phyloP scores from a whole-genome alignment of 1,140 invertebrate genomes.

The Harpegnathos saltator region DNA sequence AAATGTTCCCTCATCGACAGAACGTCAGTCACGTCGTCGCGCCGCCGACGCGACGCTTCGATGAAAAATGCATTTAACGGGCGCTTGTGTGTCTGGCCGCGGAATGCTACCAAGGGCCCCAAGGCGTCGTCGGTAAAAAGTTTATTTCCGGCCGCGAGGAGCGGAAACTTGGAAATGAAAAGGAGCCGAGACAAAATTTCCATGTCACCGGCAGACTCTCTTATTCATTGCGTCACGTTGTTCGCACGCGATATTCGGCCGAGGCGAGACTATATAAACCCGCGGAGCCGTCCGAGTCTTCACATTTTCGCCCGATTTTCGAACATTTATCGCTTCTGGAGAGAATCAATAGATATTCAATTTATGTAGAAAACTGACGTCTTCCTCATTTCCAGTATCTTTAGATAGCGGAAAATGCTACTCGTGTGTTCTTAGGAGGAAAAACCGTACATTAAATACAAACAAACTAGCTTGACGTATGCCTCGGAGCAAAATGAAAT shows the following conservation, averaged over 20 bases:
- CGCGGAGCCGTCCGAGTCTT: too few species aligned
- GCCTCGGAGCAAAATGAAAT: too few species aligned
- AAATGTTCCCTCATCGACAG: conserved; percentile 15
- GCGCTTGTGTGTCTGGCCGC: conserved; percentile 2
- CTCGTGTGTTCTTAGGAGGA: too few species aligned
- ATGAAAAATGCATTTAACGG: conserved; percentile 54
- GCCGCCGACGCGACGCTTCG: not conserved
- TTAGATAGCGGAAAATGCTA: too few species aligned
- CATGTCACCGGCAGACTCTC: conserved; percentile 46
- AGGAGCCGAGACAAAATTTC: conserved; percentile 51
- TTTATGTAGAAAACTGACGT: too few species aligned
- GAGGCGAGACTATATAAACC: not conserved
- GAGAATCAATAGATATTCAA: too few species aligned
- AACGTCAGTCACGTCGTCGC: conserved; percentile 14
- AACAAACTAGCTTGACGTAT: too few species aligned
- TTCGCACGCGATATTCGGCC: conserved; percentile 40
- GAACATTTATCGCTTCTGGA: too few species aligned
- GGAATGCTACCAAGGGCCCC: not conserved
- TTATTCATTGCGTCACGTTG: conserved; percentile 53
- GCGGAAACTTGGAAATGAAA: conserved; percentile 61
- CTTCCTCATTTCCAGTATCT: too few species aligned
- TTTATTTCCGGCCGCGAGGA: conserved; percentile 49
- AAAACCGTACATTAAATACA: too few species aligned
- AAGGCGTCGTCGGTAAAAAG: conserved; percentile 45
- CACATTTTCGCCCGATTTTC: too few species aligned